Evolutionary conservation across 2,113 vertebrate species (phyloP).

Genomic region (Thunnus maccoyii): DNA sequence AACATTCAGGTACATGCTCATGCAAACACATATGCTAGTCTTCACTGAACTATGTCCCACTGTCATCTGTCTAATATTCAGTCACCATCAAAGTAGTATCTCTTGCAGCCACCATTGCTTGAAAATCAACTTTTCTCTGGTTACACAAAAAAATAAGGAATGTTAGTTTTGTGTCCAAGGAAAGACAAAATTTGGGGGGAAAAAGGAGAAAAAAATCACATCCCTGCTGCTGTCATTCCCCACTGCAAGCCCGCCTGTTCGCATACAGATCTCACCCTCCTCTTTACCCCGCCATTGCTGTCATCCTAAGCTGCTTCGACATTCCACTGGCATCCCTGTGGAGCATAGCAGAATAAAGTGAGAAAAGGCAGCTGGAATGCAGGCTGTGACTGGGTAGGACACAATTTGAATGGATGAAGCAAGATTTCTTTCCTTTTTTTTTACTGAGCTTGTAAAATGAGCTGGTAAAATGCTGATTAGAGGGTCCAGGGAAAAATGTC

Average conservation of each 20-base stretch:
- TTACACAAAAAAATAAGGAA: neutral
- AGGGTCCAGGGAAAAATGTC: slow-evolving; percentile 57
- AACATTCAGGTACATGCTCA: neutral
- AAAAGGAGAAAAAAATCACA: slow-evolving; percentile 13
- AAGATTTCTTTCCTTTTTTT: slow-evolving; percentile 34
- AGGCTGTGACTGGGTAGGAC: slow-evolving; percentile 34
- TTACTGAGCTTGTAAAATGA: slow-evolving; percentile 54
- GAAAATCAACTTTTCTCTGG: slow-evolving; percentile 19
- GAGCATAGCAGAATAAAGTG: slow-evolving; percentile 66
- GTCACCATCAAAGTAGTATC: neutral
- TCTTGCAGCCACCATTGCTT: slow-evolving; percentile 3
- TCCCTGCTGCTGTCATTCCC: slow-evolving; percentile 49
- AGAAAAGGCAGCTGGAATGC: slow-evolving; percentile 52
- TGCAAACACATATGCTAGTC: neutral
- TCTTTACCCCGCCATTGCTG: slow-evolving; percentile 70
- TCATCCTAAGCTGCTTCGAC: slow-evolving; percentile 75
- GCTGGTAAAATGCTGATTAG: slow-evolving; percentile 64
- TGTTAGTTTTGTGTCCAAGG: neutral
- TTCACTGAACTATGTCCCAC: neutral
- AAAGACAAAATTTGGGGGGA: slow-evolving; percentile 18
- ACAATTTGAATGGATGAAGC: slow-evolving; percentile 60
- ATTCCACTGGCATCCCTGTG: slow-evolving; percentile 70
- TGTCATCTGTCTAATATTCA: slow-evolving; percentile 6
- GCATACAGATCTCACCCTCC: slow-evolving; percentile 60
- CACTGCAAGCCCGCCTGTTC: slow-evolving; percentile 45